Base-by-base conservation (phyloP, 1,140 invertebrate genomes). In the Hycleus phaleratus region DNA sequence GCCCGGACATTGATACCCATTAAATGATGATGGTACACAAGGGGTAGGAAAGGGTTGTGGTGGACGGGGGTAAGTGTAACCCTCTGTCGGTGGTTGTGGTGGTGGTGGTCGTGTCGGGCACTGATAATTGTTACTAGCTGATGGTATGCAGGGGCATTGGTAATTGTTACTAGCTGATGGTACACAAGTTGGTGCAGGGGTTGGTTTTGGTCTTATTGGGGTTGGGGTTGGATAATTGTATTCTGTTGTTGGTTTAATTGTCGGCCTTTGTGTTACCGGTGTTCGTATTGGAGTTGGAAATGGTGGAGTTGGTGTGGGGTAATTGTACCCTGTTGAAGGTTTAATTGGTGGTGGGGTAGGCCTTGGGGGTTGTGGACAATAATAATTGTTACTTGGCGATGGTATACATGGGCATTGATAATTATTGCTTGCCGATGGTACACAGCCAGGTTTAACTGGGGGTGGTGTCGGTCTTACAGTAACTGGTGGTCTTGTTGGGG, bases 201-300 rank as follows among this genome's bases (percentile, higher is more conserved):
- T 38, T 7, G 38, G 26, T 42, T 26, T 44, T 25, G 42, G 43
- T 8, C 39, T 32, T 25, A 58, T 42, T 40, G 54, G 45, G 24
- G 42, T 52, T 18, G 61, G 56, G 24, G 43, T 48, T 10, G 57
- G 53, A 26, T 48, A 59, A 26, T 46, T 49, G 12, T 52, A 56
- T 9, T 26, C 39, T 9, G 43, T 26, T 32, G 54, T 53, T 38
- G 48, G 38, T 58, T 44, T 18, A 4, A 11, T 10, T 38, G 50
- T 42, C 4, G 50, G 50, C 4, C 42, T 18, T 24, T 38, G 50
- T 25, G 32, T 32, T 32, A 32, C 32, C 3, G 32, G 32, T 32
- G 32, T 32, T 32, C 32, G 32, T 32, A 7, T 32, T 32, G 32
- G 32, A 32, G 32, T 42, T 3, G 48, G 54, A 38, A 42, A 46